Percentiles rank a stretch among this genome's conserved stretches.
phyloP scores from a whole-genome alignment of 2,113 vertebrate species.

The Pollachius pollachius region DNA sequence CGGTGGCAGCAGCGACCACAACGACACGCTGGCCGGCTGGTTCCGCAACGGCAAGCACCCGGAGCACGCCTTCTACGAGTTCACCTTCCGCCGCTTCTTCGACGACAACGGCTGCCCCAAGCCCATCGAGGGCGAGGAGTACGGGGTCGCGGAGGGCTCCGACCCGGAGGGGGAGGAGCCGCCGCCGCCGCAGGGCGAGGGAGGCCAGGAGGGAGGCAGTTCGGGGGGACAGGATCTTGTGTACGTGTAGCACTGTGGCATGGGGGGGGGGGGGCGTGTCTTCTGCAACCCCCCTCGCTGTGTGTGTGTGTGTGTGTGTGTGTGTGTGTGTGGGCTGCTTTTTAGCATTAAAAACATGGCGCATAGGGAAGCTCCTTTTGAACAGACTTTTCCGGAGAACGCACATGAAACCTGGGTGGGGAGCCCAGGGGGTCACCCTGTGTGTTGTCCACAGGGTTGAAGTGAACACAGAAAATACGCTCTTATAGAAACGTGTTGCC shows the following conservation, averaged over 20 bases:
- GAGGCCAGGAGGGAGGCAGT: constrained; percentile 45
- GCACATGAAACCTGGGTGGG: constrained; percentile 32
- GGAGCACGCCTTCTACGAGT: constrained; percentile 97
- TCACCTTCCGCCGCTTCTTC: constrained; percentile 97
- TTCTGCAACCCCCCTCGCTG: background rate
- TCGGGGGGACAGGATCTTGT: constrained; percentile 83
- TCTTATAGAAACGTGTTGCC: constrained; percentile 36
- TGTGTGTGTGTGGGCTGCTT: constrained; percentile 1
- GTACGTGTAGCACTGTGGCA: constrained; percentile 80
- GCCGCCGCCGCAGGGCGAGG: constrained; percentile 67
- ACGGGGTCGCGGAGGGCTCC: constrained; percentile 76
- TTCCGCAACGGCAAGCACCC: constrained; percentile 97
- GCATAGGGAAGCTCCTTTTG: constrained; percentile 27
- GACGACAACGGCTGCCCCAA: constrained; percentile 98
- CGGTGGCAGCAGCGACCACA: constrained; percentile 81
- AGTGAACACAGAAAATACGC: constrained; percentile 23
- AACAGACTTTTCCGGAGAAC: constrained; percentile 24
- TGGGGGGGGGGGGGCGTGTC: background rate
- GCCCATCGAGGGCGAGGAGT: constrained; percentile 88
- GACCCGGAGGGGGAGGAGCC: constrained; percentile 71
- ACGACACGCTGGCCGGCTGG: constrained; percentile 91
- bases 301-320: constrained; percentile 10
- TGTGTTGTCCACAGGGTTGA: constrained; percentile 25
- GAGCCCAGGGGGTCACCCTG: constrained; percentile 23
- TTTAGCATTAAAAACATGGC: constrained; percentile 14